Percentiles rank a stretch among this genome's conserved stretches.
These are phyloP conservation scores for Brachypterus glaber DNA, from an alignment of 2,888 invertebrate genomes.

Conservation along the genomic window DNA sequence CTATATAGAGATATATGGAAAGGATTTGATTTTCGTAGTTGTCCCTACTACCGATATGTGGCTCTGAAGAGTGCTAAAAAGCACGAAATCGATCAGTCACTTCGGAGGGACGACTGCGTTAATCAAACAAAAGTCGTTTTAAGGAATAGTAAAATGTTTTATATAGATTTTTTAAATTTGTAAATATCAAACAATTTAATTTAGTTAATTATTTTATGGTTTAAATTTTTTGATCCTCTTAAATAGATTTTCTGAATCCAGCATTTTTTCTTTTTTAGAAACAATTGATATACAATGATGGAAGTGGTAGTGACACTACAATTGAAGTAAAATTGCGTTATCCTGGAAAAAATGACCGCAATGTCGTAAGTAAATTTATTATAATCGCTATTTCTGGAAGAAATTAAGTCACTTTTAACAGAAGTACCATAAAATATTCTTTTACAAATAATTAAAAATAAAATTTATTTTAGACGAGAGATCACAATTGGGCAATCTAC, in stretches of 20 bases:
- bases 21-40: no score
- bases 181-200: neutral
- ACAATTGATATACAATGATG: slow-evolving; percentile 79
- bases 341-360: slow-evolving; percentile 75
- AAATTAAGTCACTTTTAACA: neutral
- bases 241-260: no score
- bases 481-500: slow-evolving; percentile 85
- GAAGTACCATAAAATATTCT: neutral
- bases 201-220: slow-evolving; percentile 2
- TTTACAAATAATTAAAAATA: slow-evolving; percentile 3
- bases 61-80: no score
- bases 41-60: no score
- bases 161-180: no score
- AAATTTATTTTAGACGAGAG: slow-evolving; percentile 51
- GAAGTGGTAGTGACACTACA: slow-evolving; percentile 77
- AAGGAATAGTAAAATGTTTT: no score
- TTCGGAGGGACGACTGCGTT: no score
- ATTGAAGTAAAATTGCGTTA: slow-evolving; percentile 84
- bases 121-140: no score
- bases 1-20: no score
- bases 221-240: slow-evolving; percentile 1
- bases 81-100: no score
- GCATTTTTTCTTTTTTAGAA: slow-evolving; percentile 53
- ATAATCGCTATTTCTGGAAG: slow-evolving; percentile 2
- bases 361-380: slow-evolving; percentile 48